These are phyloP conservation scores for Netta rufina DNA, from an alignment of 2,797 vertebrate genomes.

Conservation along the genomic window DNA sequence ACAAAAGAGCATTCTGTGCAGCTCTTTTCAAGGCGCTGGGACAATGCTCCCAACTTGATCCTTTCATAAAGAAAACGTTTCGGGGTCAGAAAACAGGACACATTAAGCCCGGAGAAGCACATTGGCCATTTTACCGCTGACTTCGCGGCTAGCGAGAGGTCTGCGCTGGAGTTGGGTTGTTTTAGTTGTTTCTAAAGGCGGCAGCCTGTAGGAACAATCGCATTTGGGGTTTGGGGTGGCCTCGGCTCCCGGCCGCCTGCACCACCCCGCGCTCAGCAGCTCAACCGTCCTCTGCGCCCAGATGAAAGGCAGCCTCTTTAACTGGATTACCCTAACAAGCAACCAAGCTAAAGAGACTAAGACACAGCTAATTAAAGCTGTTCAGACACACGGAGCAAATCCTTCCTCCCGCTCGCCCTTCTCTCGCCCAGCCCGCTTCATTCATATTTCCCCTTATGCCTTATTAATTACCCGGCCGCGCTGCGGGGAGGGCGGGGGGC, in stretches of 20 bases:
- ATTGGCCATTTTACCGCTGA: conserved; percentile 82
- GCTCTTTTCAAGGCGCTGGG: conserved; percentile 89
- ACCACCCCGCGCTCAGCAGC: background rate
- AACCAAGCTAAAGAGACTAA: conserved; percentile 77
- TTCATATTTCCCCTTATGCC: conserved; percentile 79
- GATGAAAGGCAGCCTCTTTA: conserved; percentile 83
- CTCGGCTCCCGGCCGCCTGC: background rate
- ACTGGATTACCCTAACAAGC: conserved; percentile 82
- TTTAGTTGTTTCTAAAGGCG: conserved; percentile 50
- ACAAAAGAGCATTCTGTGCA: conserved; percentile 95
- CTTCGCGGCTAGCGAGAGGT: conserved; percentile 83
- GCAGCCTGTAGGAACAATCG: conserved; percentile 34
- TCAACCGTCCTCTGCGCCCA: conserved; percentile 43
- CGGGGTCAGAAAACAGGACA: conserved; percentile 87
- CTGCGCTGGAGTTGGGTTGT: conserved; percentile 52
- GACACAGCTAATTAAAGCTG: conserved; percentile 82
- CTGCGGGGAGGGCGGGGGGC: conserved; percentile 33
- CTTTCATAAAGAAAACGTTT: conserved; percentile 88
- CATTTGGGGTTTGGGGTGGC: conserved; percentile 47
- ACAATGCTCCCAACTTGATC: conserved; percentile 85
- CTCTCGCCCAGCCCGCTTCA: conserved; percentile 64
- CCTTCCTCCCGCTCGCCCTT: conserved; percentile 70
- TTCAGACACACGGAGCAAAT: conserved; percentile 72
- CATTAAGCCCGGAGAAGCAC: conserved; percentile 81
- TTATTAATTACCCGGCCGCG: conserved; percentile 65